Base-by-base conservation (phyloP, 2,888 invertebrate species). In the Electrophaes corylata region DNA sequence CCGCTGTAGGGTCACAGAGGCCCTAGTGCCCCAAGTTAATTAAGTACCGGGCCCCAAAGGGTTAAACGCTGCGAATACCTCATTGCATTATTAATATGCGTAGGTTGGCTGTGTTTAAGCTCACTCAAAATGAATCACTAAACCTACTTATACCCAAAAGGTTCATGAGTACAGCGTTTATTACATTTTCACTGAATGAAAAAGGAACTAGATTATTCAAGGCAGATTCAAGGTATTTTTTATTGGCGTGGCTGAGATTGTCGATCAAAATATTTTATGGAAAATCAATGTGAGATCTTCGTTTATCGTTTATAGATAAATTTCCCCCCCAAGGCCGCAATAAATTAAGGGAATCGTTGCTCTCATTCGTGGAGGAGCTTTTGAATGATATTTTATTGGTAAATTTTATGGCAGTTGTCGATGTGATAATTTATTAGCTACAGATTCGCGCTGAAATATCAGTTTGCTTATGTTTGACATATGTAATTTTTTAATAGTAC, bases 51-150 rank as follows among this genome's bases (percentile, higher is more conserved):
- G 64, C 73, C 79, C 74, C 75, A 57, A 64, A 69, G 78, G 81
- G 73, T 74, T 74, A 68, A 70, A 67, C 69, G 72, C 71, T 72
- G 69, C 66, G 69, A 75, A 72, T 69, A 71, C 58, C 66, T 72
- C 70, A 63, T 65, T 81, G 79, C 77, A 81, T 81, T 78, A 81
- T 76, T 80, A 76, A 81, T 78, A 70, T 70, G 53, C 55, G 46
- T 54, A 56, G 50, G 46, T 46, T 50, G 33, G 37, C 37, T 51
- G 50, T 52, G 57, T 37, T 16, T 49, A 39, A 49, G 20, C 41
- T 33, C 56, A 49, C 49, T 47, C 48, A 23, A 56, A 57, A 53
- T 48, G 11, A 57, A 60, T 49, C 33, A 31, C 51, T 52, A 31
- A 29, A 29, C 26, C 26, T 48, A 52, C 49, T 50, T 50, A 54